Evolutionary conservation across 2,888 invertebrate genomes (phyloP).

Genomic region (Tipula confusa): DNA sequence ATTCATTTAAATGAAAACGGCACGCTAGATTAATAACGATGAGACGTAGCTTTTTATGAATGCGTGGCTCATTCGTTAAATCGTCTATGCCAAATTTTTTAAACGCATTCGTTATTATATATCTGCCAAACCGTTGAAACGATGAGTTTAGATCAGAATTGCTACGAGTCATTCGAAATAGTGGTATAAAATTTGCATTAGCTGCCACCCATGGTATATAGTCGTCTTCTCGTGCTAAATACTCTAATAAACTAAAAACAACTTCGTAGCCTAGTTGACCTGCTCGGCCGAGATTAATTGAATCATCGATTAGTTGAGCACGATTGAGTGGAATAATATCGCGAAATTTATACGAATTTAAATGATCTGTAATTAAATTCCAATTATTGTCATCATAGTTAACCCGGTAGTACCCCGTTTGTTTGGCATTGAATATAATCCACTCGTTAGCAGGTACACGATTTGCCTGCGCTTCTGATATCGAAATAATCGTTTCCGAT

Average conservation of each 20-base stretch:
- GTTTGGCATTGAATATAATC: constrained; percentile 44
- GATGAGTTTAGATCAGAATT: too few relatives aligned
- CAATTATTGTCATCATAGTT: constrained; percentile 68
- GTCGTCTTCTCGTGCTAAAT: constrained; percentile 59
- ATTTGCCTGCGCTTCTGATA: too few relatives aligned
- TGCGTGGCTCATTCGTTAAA: too few relatives aligned
- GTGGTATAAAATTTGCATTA: constrained; percentile 53
- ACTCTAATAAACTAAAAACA: constrained; percentile 54
- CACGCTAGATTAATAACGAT: too few relatives aligned
- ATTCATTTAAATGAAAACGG: too few relatives aligned
- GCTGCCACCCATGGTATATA: constrained; percentile 68
- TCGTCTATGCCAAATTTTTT: too few relatives aligned
- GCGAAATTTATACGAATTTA: neutral
- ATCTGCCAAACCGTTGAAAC: too few relatives aligned
- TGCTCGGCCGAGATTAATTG: constrained; percentile 59
- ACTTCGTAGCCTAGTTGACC: constrained; percentile 53
- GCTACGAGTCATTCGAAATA: too few relatives aligned
- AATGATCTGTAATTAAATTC: constrained; percentile 53
- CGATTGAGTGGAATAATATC: constrained; percentile 54
- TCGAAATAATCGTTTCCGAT: too few relatives aligned
- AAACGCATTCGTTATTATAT: too few relatives aligned
- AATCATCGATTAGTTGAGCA: constrained; percentile 72
- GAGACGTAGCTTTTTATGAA: too few relatives aligned
- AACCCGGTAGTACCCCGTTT: constrained; percentile 56
- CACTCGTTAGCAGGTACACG: neutral